phyloP scores from a whole-genome alignment of 2,888 invertebrate genomes.

The Carcina quercana region DNA sequence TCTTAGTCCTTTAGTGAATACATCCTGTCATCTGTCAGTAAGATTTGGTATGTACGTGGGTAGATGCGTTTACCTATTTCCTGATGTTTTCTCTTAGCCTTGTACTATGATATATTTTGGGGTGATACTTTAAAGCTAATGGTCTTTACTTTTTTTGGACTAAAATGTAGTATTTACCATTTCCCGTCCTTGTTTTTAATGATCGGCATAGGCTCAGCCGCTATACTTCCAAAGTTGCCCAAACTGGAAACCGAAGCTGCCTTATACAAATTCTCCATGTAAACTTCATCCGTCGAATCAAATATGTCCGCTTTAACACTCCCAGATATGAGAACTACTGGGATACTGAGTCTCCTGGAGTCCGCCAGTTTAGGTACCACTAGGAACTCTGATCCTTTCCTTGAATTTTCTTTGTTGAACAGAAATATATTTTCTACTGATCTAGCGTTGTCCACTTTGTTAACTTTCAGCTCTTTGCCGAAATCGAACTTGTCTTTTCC shows the following conservation, averaged over 20 bases:
- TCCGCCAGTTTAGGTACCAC: slow-evolving; percentile 51
- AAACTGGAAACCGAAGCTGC: slow-evolving; percentile 63
- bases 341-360: slow-evolving; percentile 56
- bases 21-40: no score
- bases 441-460: slow-evolving; percentile 32
- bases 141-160: no score
- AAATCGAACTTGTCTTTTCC: slow-evolving; percentile 48
- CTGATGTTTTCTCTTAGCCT: no score
- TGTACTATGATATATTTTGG: no score
- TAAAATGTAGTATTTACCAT: slow-evolving; percentile 43
- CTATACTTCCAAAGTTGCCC: slow-evolving; percentile 58
- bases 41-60: no score
- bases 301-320: slow-evolving; percentile 46
- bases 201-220: slow-evolving; percentile 61
- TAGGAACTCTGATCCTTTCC: slow-evolving; percentile 43
- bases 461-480: slow-evolving; percentile 27
- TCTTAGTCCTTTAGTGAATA: no score
- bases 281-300: slow-evolving; percentile 58
- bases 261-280: slow-evolving; percentile 60
- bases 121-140: no score
- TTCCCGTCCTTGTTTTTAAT: slow-evolving; percentile 66
- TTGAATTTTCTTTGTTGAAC: slow-evolving; percentile 30
- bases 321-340: slow-evolving; percentile 53
- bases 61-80: no score
- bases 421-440: slow-evolving; percentile 55